phyloP scores from a whole-genome alignment of 1,140 invertebrate species.

The Drosophila pachea region DNA sequence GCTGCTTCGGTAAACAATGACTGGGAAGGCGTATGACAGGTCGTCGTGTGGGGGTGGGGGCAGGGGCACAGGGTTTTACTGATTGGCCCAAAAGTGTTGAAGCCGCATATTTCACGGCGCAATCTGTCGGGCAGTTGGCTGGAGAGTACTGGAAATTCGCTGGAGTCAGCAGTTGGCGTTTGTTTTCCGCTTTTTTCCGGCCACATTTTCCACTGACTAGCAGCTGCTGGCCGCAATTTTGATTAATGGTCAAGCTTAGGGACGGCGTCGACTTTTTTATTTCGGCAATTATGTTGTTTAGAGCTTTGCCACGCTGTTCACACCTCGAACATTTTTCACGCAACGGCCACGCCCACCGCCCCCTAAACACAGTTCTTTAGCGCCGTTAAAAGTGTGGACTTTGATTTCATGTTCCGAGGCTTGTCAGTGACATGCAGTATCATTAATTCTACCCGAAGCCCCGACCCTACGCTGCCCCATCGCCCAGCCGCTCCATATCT shows the following conservation, averaged over 20 bases:
- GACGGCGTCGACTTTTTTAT: slow-evolving; percentile 59
- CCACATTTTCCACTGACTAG: slow-evolving; percentile 26
- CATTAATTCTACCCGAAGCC: slow-evolving; percentile 65
- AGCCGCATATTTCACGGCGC: slow-evolving; percentile 58
- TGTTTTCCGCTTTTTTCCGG: slow-evolving; percentile 22
- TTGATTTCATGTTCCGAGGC: slow-evolving; percentile 75
- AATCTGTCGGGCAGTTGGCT: slow-evolving; percentile 11
- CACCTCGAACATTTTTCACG: slow-evolving; percentile 74
- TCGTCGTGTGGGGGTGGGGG: no score
- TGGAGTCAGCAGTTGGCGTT: slow-evolving; percentile 34
- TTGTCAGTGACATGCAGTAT: slow-evolving; percentile 75
- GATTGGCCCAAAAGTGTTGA: slow-evolving; percentile 73
- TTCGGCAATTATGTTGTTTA: slow-evolving; percentile 77
- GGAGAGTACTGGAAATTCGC: slow-evolving; percentile 11
- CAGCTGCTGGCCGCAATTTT: slow-evolving; percentile 51
- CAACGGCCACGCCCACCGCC: slow-evolving; percentile 29
- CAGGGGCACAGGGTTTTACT: slow-evolving; percentile 20
- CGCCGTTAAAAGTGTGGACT: slow-evolving; percentile 26
- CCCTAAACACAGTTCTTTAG: background rate
- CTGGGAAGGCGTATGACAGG: no score
- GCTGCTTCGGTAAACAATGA: slow-evolving; percentile 8
- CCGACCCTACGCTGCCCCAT: background rate
- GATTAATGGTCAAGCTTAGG: slow-evolving; percentile 69
- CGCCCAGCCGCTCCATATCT: background rate
- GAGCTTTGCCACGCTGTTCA: slow-evolving; percentile 65